Evolutionary conservation across 1,140 invertebrate species (phyloP).

Genomic region (Trypoxylus dichotomus): DNA sequence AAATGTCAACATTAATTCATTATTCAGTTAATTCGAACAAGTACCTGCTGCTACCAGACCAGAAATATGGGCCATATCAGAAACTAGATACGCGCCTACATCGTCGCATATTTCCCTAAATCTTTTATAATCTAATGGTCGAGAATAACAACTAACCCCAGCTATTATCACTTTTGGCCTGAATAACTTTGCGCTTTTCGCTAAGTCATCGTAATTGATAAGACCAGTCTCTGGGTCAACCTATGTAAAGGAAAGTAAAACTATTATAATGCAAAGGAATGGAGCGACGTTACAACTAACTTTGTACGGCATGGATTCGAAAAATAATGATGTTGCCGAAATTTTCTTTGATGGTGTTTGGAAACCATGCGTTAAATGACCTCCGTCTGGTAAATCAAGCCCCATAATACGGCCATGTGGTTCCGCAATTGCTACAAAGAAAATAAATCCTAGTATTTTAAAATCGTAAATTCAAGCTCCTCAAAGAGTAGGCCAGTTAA

Average conservation of each 20-base stretch:
- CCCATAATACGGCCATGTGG: conserved; percentile 98
- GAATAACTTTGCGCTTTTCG: conserved; percentile 81
- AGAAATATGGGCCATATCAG: conserved; percentile 95
- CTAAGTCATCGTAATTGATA: conserved; percentile 92
- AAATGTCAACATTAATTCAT: background rate
- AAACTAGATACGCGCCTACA: conserved; percentile 84
- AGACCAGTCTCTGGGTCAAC: conserved; percentile 80
- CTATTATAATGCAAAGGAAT: background rate
- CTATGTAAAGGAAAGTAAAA: conserved; percentile 48
- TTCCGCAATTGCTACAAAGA: conserved; percentile 65
- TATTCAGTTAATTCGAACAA: background rate
- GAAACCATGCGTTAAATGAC: conserved; percentile 94
- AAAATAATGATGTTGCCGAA: conserved; percentile 96
- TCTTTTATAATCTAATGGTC: conserved; percentile 82
- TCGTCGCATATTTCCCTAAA: conserved; percentile 89
- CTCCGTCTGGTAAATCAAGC: conserved; percentile 93
- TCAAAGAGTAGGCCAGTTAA: too few species aligned
- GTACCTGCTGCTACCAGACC: conserved; percentile 84
- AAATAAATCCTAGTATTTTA: background rate
- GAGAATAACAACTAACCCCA: conserved; percentile 86
- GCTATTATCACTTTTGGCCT: conserved; percentile 94
- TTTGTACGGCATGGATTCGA: conserved; percentile 98
- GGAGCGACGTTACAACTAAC: conserved; percentile 53
- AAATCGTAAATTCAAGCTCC: too few species aligned
- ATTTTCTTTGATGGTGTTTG: conserved; percentile 90